Base-by-base conservation (phyloP, 2,888 invertebrate species). In the Auanema freiburgensis region DNA sequence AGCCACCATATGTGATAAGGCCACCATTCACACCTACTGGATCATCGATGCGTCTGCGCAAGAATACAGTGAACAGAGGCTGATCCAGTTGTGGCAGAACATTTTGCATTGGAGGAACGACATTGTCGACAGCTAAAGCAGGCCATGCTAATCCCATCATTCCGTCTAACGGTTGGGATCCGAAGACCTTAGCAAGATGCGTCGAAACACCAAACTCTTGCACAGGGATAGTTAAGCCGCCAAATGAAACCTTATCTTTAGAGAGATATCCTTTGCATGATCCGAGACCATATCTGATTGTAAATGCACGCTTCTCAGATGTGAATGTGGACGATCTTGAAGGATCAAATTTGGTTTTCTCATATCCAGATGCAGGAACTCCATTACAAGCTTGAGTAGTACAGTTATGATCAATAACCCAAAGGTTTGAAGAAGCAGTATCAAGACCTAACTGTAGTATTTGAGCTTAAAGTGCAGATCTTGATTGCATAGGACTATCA, bases 31-130 rank as follows among this genome's bases (percentile, higher is more conserved):
- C 33, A 33, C 33, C 33, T 33, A 33, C 33, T 5, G 33, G 33
- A 33, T 33, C 33, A 33, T 33, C 33, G 3, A 33, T 33, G 33
- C 33, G 33, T 42, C 67, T 68, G 65, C 78, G 92, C 64, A 98
- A 88, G 84, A 93, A 98, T 87, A 98, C 97, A 24, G 95, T 94
- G 87, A 98, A 97, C 50, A 95, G 85, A 0, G 93, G 90, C 75
- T 88, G 84, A n/a, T 79, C 74, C 1, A 86, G 75, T 86, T 96
- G 94, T 51, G 88, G 86, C 65, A 92, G 88, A 91, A 97, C 91
- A 84, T 90, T 91, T 86, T 95, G 90, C 85, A 98, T 94, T 57
- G 94, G 92, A 0, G 97, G 94, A 44, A 88, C 87, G 57, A 96
- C 95, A 10, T 90, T 89, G 86, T 95, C 93, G 65, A 96, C 94